Percentiles rank a stretch among this genome's conserved stretches.
Conservation (phyloP, 30 jellyfish, hydroid and myxozoan genomes). For the Aurelia aurita complex sp. Pacific region DNA sequence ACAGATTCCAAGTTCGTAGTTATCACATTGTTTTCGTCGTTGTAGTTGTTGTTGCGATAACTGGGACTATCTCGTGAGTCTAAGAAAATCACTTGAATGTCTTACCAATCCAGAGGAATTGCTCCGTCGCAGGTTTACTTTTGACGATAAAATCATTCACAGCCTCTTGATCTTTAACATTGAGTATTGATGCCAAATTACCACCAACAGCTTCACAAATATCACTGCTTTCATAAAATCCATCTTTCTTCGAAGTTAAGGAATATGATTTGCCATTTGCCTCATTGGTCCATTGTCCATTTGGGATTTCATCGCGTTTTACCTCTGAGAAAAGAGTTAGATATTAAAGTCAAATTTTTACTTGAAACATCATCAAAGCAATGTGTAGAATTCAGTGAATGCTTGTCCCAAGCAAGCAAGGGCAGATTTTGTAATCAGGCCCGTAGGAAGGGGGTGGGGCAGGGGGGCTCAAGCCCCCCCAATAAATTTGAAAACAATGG, state of each 20-base stretch:
- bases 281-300: constrained; percentile 13
- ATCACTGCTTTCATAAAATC: constrained; percentile 65
- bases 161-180: constrained; percentile 52
- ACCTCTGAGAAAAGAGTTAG: constrained; percentile 4
- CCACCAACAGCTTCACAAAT: constrained; percentile 38
- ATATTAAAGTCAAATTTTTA: no score
- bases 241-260: constrained; percentile 5
- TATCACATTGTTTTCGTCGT: no score
- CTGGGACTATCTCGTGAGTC: not conserved
- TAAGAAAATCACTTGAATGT: not conserved
- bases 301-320: constrained; percentile 44
- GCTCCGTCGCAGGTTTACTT: constrained; percentile 21
- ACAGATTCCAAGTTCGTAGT: no score
- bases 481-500: no score
- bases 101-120: constrained; percentile 54
- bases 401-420: no score
- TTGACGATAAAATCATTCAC: constrained; percentile 27
- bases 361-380: no score
- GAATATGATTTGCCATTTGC: constrained; percentile 42
- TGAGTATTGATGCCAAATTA: constrained; percentile 26
- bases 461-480: no score
- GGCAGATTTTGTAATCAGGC: no score
- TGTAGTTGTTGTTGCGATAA: no score
- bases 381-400: no score
- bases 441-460: no score